Evolutionary conservation across 1,140 invertebrate genomes (phyloP), one percentile per base, ranked within the genome.

Genomic region (Drosophila lowei): DNA sequence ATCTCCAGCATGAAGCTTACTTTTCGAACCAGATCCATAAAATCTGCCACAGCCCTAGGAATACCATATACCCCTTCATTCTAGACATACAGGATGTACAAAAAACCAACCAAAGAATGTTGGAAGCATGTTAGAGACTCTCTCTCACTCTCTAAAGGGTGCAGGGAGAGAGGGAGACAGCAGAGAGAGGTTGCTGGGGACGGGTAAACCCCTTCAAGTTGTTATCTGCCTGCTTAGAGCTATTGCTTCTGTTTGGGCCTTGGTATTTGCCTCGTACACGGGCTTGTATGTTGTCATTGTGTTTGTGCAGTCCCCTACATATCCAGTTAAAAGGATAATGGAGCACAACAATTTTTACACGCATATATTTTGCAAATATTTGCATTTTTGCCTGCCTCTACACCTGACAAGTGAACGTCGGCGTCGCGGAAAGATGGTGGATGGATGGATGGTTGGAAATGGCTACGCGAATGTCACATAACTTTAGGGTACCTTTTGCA

Each of bases 321-420:
- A 86, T 89, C 60, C 83, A 88, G 83, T 88, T 88, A 86, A 86
- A 86, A 86, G 83, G 83, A 86, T 86, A 86, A 86, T 88, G 83
- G 84, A 88, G 83, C 83, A 86, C 83, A 86, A 86, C 81, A 86
- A 86, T 86, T 86, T 88, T 86, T 86, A 79, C 83, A 88, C 83
- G 83, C 83, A 86, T 86, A 86, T 88, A 86, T 86, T 88, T 86
- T 88, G 83, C 84, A 86, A 86, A 88, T 86, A 86, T 86, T 86
- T 86, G 83, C 83, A 88, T 86, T 88, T 84, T 86, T 88, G 47
- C 77, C 74, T 61, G 38, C 57, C 18, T 18, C 18, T 71, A 77
- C 67, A 47, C 66, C 77, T 85, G 80, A 68, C 76, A 85, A 85
- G 76, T 72, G 63, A 79, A 62, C 77, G 53, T 25, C 16, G 50